Conservation (phyloP, 2,888 invertebrate species). For the Diarsia mendica region DNA sequence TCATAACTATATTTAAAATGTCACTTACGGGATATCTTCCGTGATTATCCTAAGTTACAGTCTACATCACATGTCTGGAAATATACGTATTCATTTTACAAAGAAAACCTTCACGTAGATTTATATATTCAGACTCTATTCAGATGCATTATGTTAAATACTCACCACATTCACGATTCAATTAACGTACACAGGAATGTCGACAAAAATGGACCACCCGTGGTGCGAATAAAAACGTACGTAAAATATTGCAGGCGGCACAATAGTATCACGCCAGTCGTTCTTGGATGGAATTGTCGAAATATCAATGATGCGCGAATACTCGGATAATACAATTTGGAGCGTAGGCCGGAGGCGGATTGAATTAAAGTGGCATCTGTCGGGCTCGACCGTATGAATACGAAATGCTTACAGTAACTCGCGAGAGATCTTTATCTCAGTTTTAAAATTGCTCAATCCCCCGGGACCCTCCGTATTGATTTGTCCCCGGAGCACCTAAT, state of each 20-base stretch:
- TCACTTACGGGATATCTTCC: too few species aligned
- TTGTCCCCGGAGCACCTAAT: constrained; percentile 86
- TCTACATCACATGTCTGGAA: neutral
- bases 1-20: too few species aligned
- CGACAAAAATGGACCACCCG: constrained; percentile 68
- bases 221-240: constrained; percentile 61
- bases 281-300: constrained; percentile 85
- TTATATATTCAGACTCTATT: too few species aligned
- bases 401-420: constrained; percentile 87
- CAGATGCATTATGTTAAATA: constrained; percentile 52
- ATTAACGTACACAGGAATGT: constrained; percentile 61
- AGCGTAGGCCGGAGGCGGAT: constrained; percentile 88
- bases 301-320: constrained; percentile 91
- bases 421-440: constrained; percentile 89
- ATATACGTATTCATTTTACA: constrained; percentile 10
- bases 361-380: constrained; percentile 90
- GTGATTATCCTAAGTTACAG: too few species aligned
- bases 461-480: constrained; percentile 85
- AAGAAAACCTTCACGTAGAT: constrained; percentile 31
- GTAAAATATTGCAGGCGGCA: constrained; percentile 65
- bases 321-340: constrained; percentile 89
- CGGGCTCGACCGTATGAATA: constrained; percentile 88
- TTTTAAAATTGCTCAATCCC: constrained; percentile 90
- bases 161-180: constrained; percentile 47
- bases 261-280: constrained; percentile 72